Base-by-base conservation (phyloP, 2,888 invertebrate genomes). In the Congeria kusceri region DNA sequence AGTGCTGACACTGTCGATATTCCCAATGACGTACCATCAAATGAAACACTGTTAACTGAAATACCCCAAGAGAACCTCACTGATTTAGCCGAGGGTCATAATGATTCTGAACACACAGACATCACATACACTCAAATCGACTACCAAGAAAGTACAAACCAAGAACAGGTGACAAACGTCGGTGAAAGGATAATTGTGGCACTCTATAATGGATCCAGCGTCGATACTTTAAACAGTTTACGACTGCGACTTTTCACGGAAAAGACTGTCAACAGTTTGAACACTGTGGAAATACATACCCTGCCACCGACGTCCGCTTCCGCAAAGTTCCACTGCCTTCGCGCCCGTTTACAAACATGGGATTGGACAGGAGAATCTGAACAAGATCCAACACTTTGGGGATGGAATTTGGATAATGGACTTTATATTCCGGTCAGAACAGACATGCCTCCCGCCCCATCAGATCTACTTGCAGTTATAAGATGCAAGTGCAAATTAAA, bases 271-370 rank as follows among this genome's bases (percentile, higher is more conserved):
- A 47, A 65, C n/a, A 77, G 73, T 11, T 53, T 27, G 1, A 84
- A 61, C 39, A 47, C n/a, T 71, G 78, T 87, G 1, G 71, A 87
- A 23, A 75, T 82, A 18, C 70, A 85, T 5, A 66, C 58, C 13
- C 49, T 87, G 9, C 88, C 87, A 23, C 87, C 88, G 44, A 87
- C 88, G 25, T 57, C 83, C 53, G 75, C 72, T 62, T 77, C 88
- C 32, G 80, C 85, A 7, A 67, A 62, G 23, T 80, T 71, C 32
- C 87, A 89, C 65, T 67, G 70, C 62, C 18, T 77, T 9, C 44
- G 86, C 39, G 83, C 78, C 9, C 86, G 82, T 69, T 53, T 58
- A 29, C 88, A 87, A 74, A 74, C 84, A 5, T n/a, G n/a, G n/a
- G n/a, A n/a, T 83, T 85, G 58, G 18, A 29, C 20, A 86, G 84